Conservation (phyloP, 2,888 invertebrate species). For the Cheilosia urbana region DNA sequence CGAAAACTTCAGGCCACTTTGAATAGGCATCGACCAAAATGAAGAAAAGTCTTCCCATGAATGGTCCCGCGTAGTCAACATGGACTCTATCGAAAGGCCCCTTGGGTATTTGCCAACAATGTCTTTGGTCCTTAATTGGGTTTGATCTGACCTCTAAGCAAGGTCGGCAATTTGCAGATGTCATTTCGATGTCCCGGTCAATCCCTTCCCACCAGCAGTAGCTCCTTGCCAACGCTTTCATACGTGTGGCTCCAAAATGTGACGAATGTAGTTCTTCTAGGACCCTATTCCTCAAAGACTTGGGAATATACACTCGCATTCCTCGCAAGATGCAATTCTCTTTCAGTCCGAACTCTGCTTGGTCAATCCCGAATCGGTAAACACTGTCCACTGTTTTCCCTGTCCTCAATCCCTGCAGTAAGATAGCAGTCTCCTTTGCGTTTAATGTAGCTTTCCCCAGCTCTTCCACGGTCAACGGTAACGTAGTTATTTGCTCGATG, state of each 20-base stretch:
- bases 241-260: too few relatives aligned
- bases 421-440: background rate
- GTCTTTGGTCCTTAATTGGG: too few relatives aligned
- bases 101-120: too few relatives aligned
- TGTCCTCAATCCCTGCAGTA: background rate
- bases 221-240: too few relatives aligned
- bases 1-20: too few relatives aligned
- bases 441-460: background rate
- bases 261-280: background rate
- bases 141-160: too few relatives aligned
- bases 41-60: too few relatives aligned
- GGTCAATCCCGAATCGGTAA: too few relatives aligned
- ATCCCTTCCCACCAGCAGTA: constrained; percentile 1
- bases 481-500: background rate
- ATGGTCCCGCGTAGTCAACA: too few relatives aligned
- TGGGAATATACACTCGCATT: background rate
- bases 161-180: too few relatives aligned
- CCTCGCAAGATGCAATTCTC: background rate
- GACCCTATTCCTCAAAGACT: background rate
- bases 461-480: background rate
- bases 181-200: background rate
- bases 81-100: too few relatives aligned
- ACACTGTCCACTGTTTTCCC: too few relatives aligned
- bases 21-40: background rate
- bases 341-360: background rate